Conservation (phyloP, 1,140 invertebrate genomes). For the Lysiphlebus fabarum region DNA sequence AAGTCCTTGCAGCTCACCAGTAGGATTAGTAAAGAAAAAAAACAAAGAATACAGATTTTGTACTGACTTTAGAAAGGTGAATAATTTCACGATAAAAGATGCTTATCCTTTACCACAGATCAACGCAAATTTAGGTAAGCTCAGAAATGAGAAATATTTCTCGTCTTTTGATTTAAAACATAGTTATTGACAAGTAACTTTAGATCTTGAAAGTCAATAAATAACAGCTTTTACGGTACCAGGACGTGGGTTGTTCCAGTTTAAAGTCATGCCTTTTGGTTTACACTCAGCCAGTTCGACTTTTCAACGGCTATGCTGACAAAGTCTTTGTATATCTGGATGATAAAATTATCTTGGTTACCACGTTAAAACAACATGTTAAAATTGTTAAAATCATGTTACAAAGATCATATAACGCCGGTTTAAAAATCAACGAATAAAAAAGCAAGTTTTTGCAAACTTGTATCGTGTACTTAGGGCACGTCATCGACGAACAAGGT, state of each 20-base stretch:
- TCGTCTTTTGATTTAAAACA: conserved; percentile 36
- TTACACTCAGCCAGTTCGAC: conserved; percentile 35
- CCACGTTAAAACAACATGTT: conserved; percentile 29
- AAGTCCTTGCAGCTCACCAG: conserved; percentile 41
- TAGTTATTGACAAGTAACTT: conserved; percentile 26
- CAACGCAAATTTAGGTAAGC: conserved; percentile 48
- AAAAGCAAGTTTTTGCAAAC: conserved; percentile 33
- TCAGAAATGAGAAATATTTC: conserved; percentile 42
- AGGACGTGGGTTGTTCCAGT: conserved; percentile 34
- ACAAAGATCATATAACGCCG: conserved; percentile 1
- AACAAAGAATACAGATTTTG: conserved; percentile 48
- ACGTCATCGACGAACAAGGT: conserved; percentile 29
- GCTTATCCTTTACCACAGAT: conserved; percentile 52
- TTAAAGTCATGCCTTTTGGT: conserved; percentile 41
- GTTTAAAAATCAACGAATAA: conserved; percentile 27
- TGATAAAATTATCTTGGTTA: conserved; percentile 26
- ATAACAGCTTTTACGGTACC: conserved; percentile 25
- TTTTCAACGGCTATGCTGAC: conserved; percentile 29
- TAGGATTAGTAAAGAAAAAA: conserved; percentile 52
- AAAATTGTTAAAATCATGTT: conserved; percentile 32
- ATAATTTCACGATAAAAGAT: conserved; percentile 46
- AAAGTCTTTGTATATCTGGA: conserved; percentile 32
- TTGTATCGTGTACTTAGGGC: conserved; percentile 32
- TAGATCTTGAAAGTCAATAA: conserved; percentile 19
- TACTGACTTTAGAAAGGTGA: conserved; percentile 50